phyloP scores from a whole-genome alignment of 2,113 vertebrate species.

The Petromus typicus region DNA sequence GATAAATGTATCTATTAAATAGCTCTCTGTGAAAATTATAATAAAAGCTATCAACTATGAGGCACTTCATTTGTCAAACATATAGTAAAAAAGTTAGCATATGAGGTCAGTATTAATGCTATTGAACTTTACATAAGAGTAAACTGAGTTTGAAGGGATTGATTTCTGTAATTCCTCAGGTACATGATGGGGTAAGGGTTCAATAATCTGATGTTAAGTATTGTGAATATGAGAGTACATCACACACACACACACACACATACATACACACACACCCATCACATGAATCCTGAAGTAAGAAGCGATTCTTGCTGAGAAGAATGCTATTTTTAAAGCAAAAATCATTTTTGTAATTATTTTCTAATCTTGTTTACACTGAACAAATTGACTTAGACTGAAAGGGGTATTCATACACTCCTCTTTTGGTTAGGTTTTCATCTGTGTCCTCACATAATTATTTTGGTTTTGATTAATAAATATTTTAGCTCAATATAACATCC shows the following conservation, averaged over 20 bases:
- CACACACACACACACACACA: accelerated
- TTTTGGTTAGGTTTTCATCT: background rate
- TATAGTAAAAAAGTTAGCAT: background rate
- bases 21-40: background rate
- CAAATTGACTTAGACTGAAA: background rate
- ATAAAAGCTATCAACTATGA: background rate
- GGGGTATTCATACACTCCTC: background rate
- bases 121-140: background rate
- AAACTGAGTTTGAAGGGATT: background rate
- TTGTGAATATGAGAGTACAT: background rate
- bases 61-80: background rate
- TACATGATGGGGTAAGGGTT: background rate
- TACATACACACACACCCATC: too few species aligned
- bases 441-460: background rate
- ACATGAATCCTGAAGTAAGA: background rate
- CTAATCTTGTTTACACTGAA: background rate
- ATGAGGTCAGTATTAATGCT: background rate
- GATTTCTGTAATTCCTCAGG: background rate
- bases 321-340: background rate
- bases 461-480: background rate
- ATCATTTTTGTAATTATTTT: background rate
- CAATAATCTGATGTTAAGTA: background rate
- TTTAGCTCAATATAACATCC: background rate
- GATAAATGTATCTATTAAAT: background rate
- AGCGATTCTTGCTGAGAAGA: background rate